These are phyloP conservation scores for Brachionichthys hirsutus DNA, from an alignment of 2,113 vertebrate genomes.

Conservation along the genomic window DNA sequence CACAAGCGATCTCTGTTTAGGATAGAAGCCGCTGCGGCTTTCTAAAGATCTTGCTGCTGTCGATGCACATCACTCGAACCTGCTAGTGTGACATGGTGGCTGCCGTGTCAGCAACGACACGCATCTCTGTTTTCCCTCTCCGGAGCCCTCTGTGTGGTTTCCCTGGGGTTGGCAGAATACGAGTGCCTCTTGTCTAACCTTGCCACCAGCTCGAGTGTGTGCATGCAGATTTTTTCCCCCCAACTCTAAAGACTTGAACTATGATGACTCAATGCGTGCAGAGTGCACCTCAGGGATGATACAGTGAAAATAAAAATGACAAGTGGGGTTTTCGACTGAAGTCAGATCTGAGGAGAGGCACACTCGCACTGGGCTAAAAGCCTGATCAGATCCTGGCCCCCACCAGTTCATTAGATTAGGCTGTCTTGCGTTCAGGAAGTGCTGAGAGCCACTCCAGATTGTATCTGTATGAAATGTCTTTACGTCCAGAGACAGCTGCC, in stretches of 20 bases:
- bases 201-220: conserved; percentile 76
- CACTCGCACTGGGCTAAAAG: conserved; percentile 72
- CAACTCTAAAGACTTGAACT: conserved; percentile 76
- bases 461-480: conserved; percentile 69
- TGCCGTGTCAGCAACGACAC: conserved; percentile 79
- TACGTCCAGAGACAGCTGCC: conserved; percentile 73
- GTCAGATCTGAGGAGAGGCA: conserved; percentile 56
- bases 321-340: conserved; percentile 74
- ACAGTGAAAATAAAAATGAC: conserved; percentile 73
- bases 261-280: conserved; percentile 76
- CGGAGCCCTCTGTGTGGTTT: conserved; percentile 72
- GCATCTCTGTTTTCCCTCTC: conserved; percentile 65
- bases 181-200: conserved; percentile 79
- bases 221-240: conserved; percentile 28
- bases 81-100: conserved; percentile 73
- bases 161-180: conserved; percentile 77
- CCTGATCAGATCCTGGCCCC: conserved; percentile 60
- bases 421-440: conserved; percentile 78
- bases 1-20: conserved; percentile 31
- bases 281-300: conserved; percentile 75
- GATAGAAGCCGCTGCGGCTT: conserved; percentile 41
- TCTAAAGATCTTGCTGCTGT: conserved; percentile 61
- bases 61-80: conserved; percentile 72
- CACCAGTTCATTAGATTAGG: conserved; percentile 77
- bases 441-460: conserved; percentile 81